Percentiles rank a stretch among this genome's conserved stretches.
Conservation (phyloP, 2,797 vertebrate species). For the Pseudocheirus occidentalis region DNA sequence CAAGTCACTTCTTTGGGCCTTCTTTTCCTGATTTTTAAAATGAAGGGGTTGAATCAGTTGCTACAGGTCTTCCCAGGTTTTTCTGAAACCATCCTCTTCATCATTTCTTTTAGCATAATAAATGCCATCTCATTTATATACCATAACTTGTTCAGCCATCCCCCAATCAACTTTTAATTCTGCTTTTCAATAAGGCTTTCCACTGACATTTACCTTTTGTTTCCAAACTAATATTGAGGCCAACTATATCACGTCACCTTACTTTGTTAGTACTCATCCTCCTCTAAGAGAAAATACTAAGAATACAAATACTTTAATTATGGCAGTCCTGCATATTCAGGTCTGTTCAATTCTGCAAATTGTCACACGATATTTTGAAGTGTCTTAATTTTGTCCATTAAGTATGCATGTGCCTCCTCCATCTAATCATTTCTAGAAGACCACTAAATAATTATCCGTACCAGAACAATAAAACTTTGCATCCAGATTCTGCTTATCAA, state of each 20-base stretch:
- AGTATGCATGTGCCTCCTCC: too few species aligned
- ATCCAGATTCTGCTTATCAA: not conserved
- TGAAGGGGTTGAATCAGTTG: too few species aligned
- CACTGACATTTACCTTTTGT: slow-evolving; percentile 44
- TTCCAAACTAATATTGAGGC: slow-evolving; percentile 44
- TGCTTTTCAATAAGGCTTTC: slow-evolving; percentile 48
- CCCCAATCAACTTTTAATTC: slow-evolving; percentile 45
- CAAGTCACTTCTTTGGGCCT: too few species aligned
- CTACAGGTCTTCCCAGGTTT: too few species aligned
- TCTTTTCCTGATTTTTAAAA: too few species aligned
- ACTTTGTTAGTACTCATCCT: slow-evolving; percentile 48
- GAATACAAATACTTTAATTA: slow-evolving; percentile 33
- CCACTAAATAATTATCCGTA: too few species aligned
- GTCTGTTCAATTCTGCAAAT: not conserved
- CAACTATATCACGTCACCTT: not conserved
- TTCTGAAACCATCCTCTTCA: too few species aligned
- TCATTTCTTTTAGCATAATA: too few species aligned
- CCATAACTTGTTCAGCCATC: too few species aligned
- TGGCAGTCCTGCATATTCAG: not conserved
- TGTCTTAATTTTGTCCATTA: too few species aligned
- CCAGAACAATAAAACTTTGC: not conserved
- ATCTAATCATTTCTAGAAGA: too few species aligned
- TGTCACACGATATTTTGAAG: not conserved
- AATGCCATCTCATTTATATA: too few species aligned
- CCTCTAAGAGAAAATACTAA: slow-evolving; percentile 27